Base-by-base conservation (phyloP, 2,113 vertebrate species). In the Laterallus jamaicensis region DNA sequence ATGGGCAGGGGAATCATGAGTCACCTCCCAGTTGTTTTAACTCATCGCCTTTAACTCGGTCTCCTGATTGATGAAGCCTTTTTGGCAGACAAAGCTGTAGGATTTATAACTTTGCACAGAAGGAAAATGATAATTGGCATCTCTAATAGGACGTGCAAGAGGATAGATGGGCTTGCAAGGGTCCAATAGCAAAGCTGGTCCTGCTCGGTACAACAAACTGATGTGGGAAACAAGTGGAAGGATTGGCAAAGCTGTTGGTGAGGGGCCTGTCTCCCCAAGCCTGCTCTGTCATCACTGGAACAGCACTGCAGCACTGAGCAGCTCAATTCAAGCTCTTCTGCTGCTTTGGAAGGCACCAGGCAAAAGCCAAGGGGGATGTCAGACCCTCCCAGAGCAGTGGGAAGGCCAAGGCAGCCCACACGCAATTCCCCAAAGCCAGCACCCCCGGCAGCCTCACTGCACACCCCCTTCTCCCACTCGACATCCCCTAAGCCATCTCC, bases 1-100 rank as follows among this genome's bases (percentile, higher is more conserved):
- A 4, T 1, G 0, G 40, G 60, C 63, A 35, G 49, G 15, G 47
- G 10, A 79, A 44, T 18, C 6, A 0, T 3, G 31, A 59, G 11
- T 44, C 64, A 25, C n/a, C 73, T 70, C 89, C 64, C 39, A 10
- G 31, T 78, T 63, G n/a, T 63, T 86, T 44, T 35, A 69, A 69
- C 67, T 80, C 82, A 29, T n/a, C 6, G 0, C 70, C 56, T 92
- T 83, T 42, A 49, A 58, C 73, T 56, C 28, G 13, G 10, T 37
- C 52, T 89, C 80, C 25, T 89, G 80, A 86, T 32, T 31, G 49
- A 96, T 8, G n/a, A 40, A 42, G 87, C 14, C n/a, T 63, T 63
- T 63, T 63, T 32, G 37, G 12, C 44, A 12, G 25, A 24, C 68
- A 71, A 75, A 82, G 85, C 90, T 64, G 66, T 8, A 14, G 66